Evolutionary conservation across 2,113 vertebrate genomes (phyloP), one percentile per base, ranked within the genome.

Genomic region (Tringa solitaria): DNA sequence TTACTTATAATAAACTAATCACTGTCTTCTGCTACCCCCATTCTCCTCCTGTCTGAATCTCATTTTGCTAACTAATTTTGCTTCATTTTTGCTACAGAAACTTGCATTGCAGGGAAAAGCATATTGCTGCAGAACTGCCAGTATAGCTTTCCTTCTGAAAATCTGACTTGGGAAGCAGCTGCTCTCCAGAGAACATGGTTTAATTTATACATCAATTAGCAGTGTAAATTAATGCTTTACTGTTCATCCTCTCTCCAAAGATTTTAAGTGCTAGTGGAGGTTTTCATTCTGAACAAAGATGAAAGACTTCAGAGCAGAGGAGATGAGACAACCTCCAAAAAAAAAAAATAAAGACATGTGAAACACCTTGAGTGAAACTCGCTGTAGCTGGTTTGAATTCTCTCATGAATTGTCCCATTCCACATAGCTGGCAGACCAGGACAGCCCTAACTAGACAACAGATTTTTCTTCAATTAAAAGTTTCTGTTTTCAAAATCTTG

Each of bases 201-300:
- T 94, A 96, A 95, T 85, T 97, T 96, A 94, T 94, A 96, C 82
- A 93, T 27, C 90, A 95, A 96, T 97, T 96, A 96, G 76, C 79
- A 81, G 90, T 94, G 90, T 86, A 96, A 96, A 97, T 95, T 96
- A 94, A 83, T 96, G 94, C 63, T 92, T 92, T 84, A 74, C 72
- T 80, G 33, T 83, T 95, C 82, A 85, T 85, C 24, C 11, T 61
- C 37, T 86, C 95, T 95, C 92, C 35, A 60, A 87, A 85, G 95
- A 92, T 77, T 95, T 88, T 88, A 65, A 80, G 41, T 56, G 79
- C 75, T 82, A 56, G 12, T 41, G 37, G 90, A 95, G 72, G 43
- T 77, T 95, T 89, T 88, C 13, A 16, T 69, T 95, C 54, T 69
- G 82, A 95, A 45, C 27, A 80, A 90, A 90, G 90, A 95, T 95